Conservation (phyloP, 2,113 vertebrate species). For the Sapayoa aenigma region DNA sequence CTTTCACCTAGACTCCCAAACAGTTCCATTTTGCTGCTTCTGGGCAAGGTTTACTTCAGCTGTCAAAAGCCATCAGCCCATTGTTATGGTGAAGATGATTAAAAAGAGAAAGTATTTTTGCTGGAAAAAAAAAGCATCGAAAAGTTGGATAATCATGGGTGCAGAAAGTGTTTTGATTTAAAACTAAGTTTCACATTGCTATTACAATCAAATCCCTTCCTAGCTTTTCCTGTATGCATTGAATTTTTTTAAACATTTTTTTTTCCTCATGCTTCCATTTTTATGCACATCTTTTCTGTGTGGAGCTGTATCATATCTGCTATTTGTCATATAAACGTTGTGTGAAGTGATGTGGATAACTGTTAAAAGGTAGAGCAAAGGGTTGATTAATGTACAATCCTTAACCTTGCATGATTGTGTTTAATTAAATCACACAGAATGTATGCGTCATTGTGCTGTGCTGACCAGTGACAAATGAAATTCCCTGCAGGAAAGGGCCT, state of each 20-base stretch:
- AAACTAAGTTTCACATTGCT: background rate
- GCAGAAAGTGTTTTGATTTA: background rate
- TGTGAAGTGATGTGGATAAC: background rate
- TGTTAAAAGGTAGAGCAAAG: background rate
- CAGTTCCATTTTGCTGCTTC: background rate
- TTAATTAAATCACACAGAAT: slow-evolving; percentile 32
- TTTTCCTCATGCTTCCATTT: background rate
- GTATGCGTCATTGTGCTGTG: background rate
- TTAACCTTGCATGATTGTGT: background rate
- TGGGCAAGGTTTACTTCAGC: background rate
- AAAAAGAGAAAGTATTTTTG: background rate
- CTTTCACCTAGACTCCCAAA: background rate
- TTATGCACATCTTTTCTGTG: background rate
- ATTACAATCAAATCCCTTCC: background rate
- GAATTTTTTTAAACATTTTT: background rate
- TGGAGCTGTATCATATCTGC: background rate
- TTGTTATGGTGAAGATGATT: background rate
- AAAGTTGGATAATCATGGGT: background rate
- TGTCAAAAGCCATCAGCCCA: background rate
- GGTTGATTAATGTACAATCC: background rate
- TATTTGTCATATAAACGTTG: background rate
- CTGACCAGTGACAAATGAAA: slow-evolving; percentile 25
- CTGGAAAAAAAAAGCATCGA: background rate
- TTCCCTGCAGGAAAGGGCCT: background rate
- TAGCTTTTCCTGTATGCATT: background rate